These are phyloP conservation scores for Semicossyphus pulcher DNA, from an alignment of 2,113 vertebrate genomes.

Conservation along the genomic window DNA sequence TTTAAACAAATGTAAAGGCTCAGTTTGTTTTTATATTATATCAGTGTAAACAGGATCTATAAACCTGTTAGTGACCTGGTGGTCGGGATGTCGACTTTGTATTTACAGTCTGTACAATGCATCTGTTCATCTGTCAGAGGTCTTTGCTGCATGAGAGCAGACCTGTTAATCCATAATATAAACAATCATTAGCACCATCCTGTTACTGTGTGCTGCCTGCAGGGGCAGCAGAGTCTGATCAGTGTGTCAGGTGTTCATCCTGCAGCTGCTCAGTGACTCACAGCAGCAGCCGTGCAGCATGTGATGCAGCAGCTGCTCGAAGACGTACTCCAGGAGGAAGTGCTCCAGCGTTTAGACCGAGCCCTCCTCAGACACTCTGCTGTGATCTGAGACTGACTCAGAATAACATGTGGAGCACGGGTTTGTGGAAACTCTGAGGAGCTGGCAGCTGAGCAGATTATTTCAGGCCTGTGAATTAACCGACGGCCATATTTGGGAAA, in stretches of 20 bases:
- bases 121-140: too few relatives aligned
- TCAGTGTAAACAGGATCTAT: too few relatives aligned
- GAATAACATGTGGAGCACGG: neutral
- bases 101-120: too few relatives aligned
- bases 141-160: too few relatives aligned
- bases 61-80: too few relatives aligned
- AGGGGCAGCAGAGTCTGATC: neutral
- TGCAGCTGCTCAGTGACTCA: conserved; percentile 42
- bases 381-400: conserved; percentile 9
- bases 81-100: too few relatives aligned
- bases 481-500: conserved; percentile 35
- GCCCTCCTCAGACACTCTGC: conserved; percentile 9
- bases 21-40: too few relatives aligned
- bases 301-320: conserved; percentile 42
- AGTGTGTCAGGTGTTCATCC: neutral
- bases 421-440: conserved; percentile 33
- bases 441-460: conserved; percentile 43
- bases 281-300: neutral
- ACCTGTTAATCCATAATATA: too few relatives aligned
- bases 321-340: conserved; percentile 23
- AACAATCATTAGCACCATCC: too few relatives aligned
- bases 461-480: too few relatives aligned
- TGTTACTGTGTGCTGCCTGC: neutral
- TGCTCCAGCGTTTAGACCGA: conserved; percentile 41
- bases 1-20: too few relatives aligned